These are phyloP conservation scores for Thera britannica DNA, from an alignment of 2,888 invertebrate species.

Conservation along the genomic window DNA sequence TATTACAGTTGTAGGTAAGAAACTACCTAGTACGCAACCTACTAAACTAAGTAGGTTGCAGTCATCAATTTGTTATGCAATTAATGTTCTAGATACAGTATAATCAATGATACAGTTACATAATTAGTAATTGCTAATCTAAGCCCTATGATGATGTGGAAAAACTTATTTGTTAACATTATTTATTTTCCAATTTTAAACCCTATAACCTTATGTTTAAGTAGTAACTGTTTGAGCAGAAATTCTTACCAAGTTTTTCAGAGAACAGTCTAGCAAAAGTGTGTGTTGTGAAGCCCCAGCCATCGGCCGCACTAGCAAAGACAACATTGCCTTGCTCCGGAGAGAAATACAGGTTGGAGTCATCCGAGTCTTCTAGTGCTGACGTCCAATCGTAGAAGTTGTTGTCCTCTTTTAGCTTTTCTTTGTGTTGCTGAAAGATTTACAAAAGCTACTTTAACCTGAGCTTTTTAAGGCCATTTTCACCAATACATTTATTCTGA, in stretches of 20 bases:
- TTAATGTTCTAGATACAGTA: background rate
- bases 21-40: too few species aligned
- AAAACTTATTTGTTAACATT: background rate
- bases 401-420: constrained; percentile 63
- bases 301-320: constrained; percentile 97
- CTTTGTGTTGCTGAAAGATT: constrained; percentile 57
- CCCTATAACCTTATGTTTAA: background rate
- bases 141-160: too few species aligned
- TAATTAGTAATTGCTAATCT: background rate
- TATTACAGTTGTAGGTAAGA: too few species aligned
- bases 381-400: constrained; percentile 89
- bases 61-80: background rate
- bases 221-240: background rate
- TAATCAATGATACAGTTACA: background rate
- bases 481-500: too few species aligned
- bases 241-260: constrained; percentile 85
- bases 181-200: background rate
- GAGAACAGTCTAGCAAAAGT: constrained; percentile 93
- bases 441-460: background rate
- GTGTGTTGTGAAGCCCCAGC: constrained; percentile 92
- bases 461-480: too few species aligned
- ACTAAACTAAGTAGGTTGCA: background rate
- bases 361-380: constrained; percentile 92
- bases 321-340: constrained; percentile 98
- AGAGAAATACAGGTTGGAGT: constrained; percentile 95